These are phyloP conservation scores for Eudasyphora cyanicolor DNA, from an alignment of 2,888 invertebrate genomes.

Conservation along the genomic window DNA sequence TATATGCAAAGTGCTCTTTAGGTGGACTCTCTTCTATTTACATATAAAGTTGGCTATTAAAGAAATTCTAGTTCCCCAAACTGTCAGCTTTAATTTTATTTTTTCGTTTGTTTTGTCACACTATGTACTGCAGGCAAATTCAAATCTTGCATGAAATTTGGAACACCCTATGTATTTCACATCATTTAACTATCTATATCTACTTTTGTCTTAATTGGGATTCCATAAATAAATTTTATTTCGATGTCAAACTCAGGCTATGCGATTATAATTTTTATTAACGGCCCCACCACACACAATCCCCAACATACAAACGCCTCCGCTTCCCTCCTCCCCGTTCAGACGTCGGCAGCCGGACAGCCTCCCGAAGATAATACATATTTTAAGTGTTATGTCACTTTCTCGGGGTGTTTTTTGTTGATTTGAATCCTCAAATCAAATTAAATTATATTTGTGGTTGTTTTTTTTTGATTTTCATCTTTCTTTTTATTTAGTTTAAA, in stretches of 20 bases:
- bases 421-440: conserved; percentile 3
- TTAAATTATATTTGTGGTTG: neutral
- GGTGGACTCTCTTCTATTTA: no score
- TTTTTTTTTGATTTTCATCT: neutral
- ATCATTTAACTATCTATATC: neutral
- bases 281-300: neutral
- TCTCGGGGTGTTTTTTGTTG: neutral
- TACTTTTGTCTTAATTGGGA: conserved; percentile 9
- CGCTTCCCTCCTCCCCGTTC: no score
- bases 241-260: conserved; percentile 34
- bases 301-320: neutral
- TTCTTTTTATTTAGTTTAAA: neutral
- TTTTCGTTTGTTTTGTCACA: no score
- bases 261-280: conserved; percentile 32
- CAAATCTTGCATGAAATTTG: neutral
- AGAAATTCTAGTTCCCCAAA: no score
- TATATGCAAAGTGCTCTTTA: no score
- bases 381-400: conserved; percentile 6
- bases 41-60: no score
- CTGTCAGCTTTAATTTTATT: no score
- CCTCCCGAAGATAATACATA: neutral
- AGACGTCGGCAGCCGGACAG: neutral
- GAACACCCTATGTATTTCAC: neutral
- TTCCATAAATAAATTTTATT: conserved; percentile 44
- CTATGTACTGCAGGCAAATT: neutral